Conservation (phyloP, 2,113 vertebrate genomes). For the Ceratotherium simum region DNA sequence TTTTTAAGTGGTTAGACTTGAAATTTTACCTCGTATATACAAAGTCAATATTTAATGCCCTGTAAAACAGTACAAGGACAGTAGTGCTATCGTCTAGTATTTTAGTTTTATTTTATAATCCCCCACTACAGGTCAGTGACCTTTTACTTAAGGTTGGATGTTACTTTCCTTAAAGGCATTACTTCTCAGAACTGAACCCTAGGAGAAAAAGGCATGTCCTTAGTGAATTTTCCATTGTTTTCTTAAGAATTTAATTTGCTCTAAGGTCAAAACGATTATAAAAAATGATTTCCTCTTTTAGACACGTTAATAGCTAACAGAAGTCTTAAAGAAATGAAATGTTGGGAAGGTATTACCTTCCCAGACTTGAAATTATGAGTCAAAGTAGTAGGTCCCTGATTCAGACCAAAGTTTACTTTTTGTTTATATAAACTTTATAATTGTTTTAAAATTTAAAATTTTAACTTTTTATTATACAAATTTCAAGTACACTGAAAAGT, state of each 20-base stretch:
- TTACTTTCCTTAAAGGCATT: background rate
- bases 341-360: background rate
- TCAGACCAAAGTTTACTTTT: background rate
- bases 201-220: background rate
- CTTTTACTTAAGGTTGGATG: background rate
- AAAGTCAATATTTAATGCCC: background rate
- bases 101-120: constrained; percentile 18
- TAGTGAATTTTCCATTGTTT: background rate
- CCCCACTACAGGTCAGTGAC: background rate
- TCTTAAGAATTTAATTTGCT: constrained; percentile 33
- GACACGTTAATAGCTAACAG: background rate
- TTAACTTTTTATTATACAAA: background rate
- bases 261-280: background rate
- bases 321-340: background rate
- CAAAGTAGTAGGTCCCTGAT: background rate
- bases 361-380: constrained; percentile 14
- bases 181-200: background rate
- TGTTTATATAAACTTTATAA: background rate
- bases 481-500: background rate
- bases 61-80: background rate
- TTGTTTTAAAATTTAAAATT: background rate
- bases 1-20: background rate
- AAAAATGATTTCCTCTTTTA: background rate
- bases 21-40: background rate
- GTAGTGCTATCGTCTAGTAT: background rate